Base-by-base conservation (phyloP, 1,140 invertebrate species). In the Lepidurus arcticus region DNA sequence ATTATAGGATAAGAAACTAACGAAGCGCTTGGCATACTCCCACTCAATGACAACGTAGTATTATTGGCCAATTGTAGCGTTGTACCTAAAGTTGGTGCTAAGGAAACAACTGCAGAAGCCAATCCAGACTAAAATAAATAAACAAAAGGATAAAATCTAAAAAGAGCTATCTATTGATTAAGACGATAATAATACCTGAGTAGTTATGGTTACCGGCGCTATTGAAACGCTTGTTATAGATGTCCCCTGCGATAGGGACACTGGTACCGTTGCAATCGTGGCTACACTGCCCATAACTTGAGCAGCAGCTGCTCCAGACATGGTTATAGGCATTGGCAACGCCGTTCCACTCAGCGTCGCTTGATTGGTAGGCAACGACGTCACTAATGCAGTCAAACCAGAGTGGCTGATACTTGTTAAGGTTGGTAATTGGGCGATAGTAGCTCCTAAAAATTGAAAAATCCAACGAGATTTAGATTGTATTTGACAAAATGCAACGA, bases 1-100 rank as follows among this genome's bases (percentile, higher is more conserved):
- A 91, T 90, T 75, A 92, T 91, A 13, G 91, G 91, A 83, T 91
- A 92, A 11, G 91, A 91, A 47, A 92, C 89, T 76, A 92, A 86
- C 1, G 90, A 87, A 24, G 73, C 78, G n/a, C 73, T 74, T 45
- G 88, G 88, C 11, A 85, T 84, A 6, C 86, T 81, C 26, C 81
- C 84, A 53, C 83, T 84, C 76, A 84, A 83, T 42, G 84, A 82
- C 78, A 86, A 76, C 82, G 84, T 75, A 84, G 83, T 24, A 81
- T 83, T 76, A 85, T 84, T 78, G 86, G 86, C 21, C 81, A 80
- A 76, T 84, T 85, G 8, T 83, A 83, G 73, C 84, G 85, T 78
- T 86, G 87, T 77, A 80, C 85, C 83, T 82, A 85, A 83, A 82
- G 83, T 78, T 82, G 85, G 44, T 80, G 84, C 45, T 82, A 85